phyloP scores from a whole-genome alignment of 2,888 invertebrate genomes.

The Ecdyonurus torrentis region DNA sequence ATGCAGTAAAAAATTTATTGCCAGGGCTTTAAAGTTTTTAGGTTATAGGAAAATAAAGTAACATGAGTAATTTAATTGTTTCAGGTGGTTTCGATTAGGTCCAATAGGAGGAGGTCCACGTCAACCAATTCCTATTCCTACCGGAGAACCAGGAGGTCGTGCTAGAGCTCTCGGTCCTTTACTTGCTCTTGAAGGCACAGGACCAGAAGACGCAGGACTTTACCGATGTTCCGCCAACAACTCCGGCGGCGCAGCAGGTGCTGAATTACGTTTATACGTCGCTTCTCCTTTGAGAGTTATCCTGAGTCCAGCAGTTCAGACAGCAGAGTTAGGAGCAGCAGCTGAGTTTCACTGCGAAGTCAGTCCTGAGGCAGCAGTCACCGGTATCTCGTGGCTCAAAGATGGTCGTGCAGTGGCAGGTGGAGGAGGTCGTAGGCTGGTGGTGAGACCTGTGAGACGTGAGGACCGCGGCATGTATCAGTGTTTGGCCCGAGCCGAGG shows the following conservation, averaged over 20 bases:
- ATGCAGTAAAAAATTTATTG: no score
- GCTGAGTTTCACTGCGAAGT: slow-evolving; percentile 52
- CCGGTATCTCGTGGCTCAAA: slow-evolving; percentile 41
- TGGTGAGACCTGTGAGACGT: slow-evolving; percentile 46
- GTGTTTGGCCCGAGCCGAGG: slow-evolving; percentile 49
- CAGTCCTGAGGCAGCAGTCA: slow-evolving; percentile 14
- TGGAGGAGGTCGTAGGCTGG: slow-evolving; percentile 41
- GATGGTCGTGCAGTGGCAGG: slow-evolving; percentile 23
- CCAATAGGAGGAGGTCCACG: background rate
- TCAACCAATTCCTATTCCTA: background rate
- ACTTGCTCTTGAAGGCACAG: slow-evolving; percentile 51
- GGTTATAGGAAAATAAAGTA: no score
- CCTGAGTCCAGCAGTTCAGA: slow-evolving; percentile 29
- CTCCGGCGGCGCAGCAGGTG: slow-evolving; percentile 50
- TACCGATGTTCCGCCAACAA: slow-evolving; percentile 53
- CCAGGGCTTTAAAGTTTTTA: no score
- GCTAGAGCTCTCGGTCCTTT: slow-evolving; percentile 47
- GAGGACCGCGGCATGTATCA: slow-evolving; percentile 65
- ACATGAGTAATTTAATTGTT: background rate
- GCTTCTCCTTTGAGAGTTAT: slow-evolving; percentile 50
- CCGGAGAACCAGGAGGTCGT: slow-evolving; percentile 2
- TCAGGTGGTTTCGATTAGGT: slow-evolving; percentile 6
- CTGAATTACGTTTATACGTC: slow-evolving; percentile 46
- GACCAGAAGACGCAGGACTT: slow-evolving; percentile 46
- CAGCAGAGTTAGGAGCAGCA: slow-evolving; percentile 25